Evolutionary conservation across 2,113 vertebrate genomes (phyloP).

Genomic region (Murina feae): DNA sequence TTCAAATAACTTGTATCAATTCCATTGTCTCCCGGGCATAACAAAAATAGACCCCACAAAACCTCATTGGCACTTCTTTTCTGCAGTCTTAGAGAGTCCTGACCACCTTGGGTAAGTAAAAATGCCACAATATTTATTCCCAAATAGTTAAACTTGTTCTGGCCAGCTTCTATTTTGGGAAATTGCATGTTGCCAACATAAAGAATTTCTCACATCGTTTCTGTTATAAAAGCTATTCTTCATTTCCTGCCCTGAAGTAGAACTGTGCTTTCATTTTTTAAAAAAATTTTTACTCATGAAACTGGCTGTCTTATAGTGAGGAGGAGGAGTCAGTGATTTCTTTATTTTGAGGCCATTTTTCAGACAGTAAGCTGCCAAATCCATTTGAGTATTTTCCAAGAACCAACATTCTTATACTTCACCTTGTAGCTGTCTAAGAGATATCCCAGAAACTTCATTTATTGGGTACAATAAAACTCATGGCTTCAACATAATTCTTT

Average conservation of each 20-base stretch:
- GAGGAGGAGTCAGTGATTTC: not conserved
- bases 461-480: conserved; percentile 38
- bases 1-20: not conserved
- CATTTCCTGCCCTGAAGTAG: conserved; percentile 38
- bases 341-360: conserved; percentile 41
- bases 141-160: conserved; percentile 44
- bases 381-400: conserved; percentile 4
- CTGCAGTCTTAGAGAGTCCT: not conserved
- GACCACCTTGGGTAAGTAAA: conserved; percentile 13
- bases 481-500: conserved; percentile 40
- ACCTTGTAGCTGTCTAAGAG: conserved; percentile 12
- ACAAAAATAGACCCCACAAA: not conserved
- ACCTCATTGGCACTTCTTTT: not conserved
- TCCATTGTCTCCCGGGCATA: not conserved
- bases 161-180: conserved; percentile 55
- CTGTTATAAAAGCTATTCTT: conserved; percentile 50
- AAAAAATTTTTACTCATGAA: not conserved
- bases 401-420: conserved; percentile 1
- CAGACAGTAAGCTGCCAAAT: conserved; percentile 25
- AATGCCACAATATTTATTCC: conserved; percentile 19
- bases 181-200: conserved; percentile 47
- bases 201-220: conserved; percentile 51
- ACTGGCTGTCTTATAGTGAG: conserved; percentile 17
- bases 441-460: conserved; percentile 52
- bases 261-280: not conserved